Evolutionary conservation across 2,888 invertebrate genomes (phyloP), one percentile per base, ranked within the genome.

Genomic region (Dioctria rufipes): DNA sequence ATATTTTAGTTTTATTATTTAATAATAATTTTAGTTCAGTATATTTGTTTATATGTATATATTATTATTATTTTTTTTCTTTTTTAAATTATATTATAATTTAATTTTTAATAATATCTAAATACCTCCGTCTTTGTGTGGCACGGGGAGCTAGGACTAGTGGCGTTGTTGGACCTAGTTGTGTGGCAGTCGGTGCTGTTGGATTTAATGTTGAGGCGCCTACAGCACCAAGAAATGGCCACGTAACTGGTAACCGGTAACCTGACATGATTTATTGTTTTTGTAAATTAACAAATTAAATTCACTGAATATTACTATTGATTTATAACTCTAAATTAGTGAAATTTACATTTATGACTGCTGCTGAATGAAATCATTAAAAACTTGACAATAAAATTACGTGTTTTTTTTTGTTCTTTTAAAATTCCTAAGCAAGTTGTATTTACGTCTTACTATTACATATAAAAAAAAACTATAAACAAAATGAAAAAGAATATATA

Each of bases 231-330:
- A 94, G 91, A 93, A 94, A 94, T 89, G 94, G 93, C 94, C 94
- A 94, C 89, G 94, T 89, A 90, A 93, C 92, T 88, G 94, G 93
- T 90, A 94, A 92, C 90, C 94, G 93, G 91, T 93, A 93, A 91
- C 94, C 94, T 93, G 91, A 82, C 80, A 54, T 25, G 40, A 80
- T 75, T 61, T 51, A 40, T 49, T 65, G 40, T 73, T 77, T n/a
- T 66, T 69, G 49, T 78, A 39, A 67, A 63, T 54, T 63, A 63
- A 51, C 25, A 25, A 13, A 54, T 43, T 54, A 63, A 54, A 63
- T 77, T 69, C 39, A 42, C 25, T 81, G 42, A 77, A 13, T 39
- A 77, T 42, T 61, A 77, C 25, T 13, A 75, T 58, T 63, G 63
- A 63, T 77, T 63, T 63, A 77, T 61, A 60, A 66, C 46, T 43